Percentiles rank a stretch among this genome's conserved stretches.
phyloP scores from a whole-genome alignment of 1,140 invertebrate genomes.

The Hermatobates lingyangjiaoensis region DNA sequence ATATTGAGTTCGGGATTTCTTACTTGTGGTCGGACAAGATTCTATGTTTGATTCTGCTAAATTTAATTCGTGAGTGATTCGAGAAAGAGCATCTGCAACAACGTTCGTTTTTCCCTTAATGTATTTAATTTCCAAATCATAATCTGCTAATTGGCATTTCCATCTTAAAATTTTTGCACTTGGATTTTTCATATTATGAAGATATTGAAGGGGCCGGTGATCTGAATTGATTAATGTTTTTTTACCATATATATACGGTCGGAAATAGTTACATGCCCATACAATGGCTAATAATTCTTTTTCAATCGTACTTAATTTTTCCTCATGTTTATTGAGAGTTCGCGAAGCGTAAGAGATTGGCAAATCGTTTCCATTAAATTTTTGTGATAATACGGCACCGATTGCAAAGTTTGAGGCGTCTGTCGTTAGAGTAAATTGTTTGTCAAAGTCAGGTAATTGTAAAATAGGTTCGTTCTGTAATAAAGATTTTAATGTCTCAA shows the following conservation, averaged over 20 bases:
- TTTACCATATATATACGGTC: slow-evolving; percentile 26
- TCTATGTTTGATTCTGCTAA: background rate
- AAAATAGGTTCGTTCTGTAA: no score
- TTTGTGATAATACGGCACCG: no score
- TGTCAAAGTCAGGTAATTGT: no score
- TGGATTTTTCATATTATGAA: slow-evolving; percentile 24
- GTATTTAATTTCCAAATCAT: slow-evolving; percentile 14
- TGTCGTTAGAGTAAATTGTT: no score
- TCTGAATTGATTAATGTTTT: slow-evolving; percentile 34
- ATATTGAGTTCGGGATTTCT: background rate
- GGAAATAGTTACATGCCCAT: background rate
- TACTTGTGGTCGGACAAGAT: background rate
- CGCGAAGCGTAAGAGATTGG: no score
- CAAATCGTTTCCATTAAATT: no score
- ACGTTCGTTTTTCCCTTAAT: slow-evolving; percentile 19
- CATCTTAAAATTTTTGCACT: slow-evolving; percentile 13
- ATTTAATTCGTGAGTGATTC: background rate
- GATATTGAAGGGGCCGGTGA: slow-evolving; percentile 26
- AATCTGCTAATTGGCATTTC: slow-evolving; percentile 13
- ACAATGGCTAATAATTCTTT: background rate
- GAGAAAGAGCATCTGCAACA: slow-evolving; percentile 19
- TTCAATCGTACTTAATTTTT: background rate
- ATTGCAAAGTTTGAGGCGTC: no score
- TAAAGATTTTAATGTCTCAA: no score
- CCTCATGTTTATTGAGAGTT: no score